Base-by-base conservation (phyloP, 2,113 vertebrate genomes). In the Ammodytes dubius region DNA sequence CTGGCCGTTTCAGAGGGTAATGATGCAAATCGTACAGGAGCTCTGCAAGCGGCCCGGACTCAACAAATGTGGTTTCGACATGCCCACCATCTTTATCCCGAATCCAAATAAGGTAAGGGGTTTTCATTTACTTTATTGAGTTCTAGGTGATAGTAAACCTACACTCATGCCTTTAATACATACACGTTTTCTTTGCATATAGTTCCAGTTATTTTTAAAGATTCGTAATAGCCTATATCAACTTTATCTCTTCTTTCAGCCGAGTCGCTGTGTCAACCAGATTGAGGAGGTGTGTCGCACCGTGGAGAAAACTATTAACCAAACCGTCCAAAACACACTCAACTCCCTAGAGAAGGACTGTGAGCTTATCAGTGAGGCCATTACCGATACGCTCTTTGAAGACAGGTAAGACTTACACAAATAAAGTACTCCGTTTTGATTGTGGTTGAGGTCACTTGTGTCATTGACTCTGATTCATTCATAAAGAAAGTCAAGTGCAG, bases 11-110 rank as follows among this genome's bases (percentile, higher is more conserved):
- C 88, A 96, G 96, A 91, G 96, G 70, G 96, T 96, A 7, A 95
- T 97, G 95, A 97, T 97, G 96, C 96, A 97, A 91, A 96, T 96
- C 8, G 96, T 97, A 13, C 95, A 97, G 88, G 96, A 96, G 85
- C 91, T 97, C 69, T 96, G 96, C 78, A 97, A 97, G 85, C 89
- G 96, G 27, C 96, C 96, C 0, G 96, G 96, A 13, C 95, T 97
- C 45, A 97, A 96, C 89, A 97, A 96, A 74, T 96, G 96, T 85
- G 96, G 96, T 5, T 97, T 96, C 67, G 96, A 97, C 84, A 97
- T 96, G 96, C 96, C 95, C 15, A 96, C 96, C 6, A 96, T 96
- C 83, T 96, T 96, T 79, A 81, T 97, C 52, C 95, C 96, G 17
- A 95, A 94, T 78, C 88, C 95, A 19, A 94, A 88, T 79, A 96